These are phyloP conservation scores for Gasterosteus nipponicus DNA, from an alignment of 2,113 vertebrate species.

Conservation along the genomic window DNA sequence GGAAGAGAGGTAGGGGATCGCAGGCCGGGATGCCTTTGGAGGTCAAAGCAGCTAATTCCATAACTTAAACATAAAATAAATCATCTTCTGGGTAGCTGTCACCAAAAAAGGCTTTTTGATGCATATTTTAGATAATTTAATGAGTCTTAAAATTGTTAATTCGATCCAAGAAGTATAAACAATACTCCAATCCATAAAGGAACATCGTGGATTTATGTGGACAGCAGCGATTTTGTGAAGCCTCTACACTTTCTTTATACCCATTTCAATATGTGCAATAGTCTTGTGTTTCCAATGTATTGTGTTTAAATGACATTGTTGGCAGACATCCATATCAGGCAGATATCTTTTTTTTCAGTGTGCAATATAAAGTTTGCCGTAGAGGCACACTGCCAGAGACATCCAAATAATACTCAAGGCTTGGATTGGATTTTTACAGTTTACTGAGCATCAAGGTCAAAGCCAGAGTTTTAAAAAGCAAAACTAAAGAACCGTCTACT, in stretches of 20 bases:
- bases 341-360: slow-evolving; percentile 31
- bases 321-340: slow-evolving; percentile 22
- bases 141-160: not conserved
- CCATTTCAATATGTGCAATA: not conserved
- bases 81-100: not conserved
- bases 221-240: not conserved
- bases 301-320: slow-evolving; percentile 33
- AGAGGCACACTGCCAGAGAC: slow-evolving; percentile 35
- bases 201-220: not conserved
- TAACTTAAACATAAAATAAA: not conserved
- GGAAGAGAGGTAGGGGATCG: slow-evolving; percentile 78
- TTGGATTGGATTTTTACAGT: slow-evolving; percentile 59
- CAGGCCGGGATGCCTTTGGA: slow-evolving; percentile 37
- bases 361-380: slow-evolving; percentile 37
- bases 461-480: slow-evolving; percentile 61
- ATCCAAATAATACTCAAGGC: slow-evolving; percentile 32
- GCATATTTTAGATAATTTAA: not conserved
- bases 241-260: not conserved
- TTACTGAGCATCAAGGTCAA: slow-evolving; percentile 69
- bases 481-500: slow-evolving; percentile 62
- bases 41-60: slow-evolving; percentile 35
- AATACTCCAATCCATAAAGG: not conserved
- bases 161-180: not conserved
- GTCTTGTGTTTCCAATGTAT: not conserved
- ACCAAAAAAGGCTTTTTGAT: not conserved